Evolutionary conservation across 2,888 invertebrate genomes (phyloP), one percentile per base, ranked within the genome.

Genomic region (Cheilosia urbana): DNA sequence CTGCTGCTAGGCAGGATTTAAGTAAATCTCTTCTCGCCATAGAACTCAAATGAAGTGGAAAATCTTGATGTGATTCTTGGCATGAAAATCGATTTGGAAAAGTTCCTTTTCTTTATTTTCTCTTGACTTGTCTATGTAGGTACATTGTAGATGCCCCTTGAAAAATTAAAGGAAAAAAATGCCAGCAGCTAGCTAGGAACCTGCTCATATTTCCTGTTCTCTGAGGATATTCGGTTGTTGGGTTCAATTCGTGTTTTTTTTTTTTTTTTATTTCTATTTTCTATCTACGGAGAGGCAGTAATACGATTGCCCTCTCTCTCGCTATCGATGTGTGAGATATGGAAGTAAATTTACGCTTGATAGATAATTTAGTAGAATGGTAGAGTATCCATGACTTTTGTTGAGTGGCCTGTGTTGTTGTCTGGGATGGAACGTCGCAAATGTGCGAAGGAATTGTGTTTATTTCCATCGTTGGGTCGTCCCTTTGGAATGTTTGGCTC

Each of bases 1-100:
- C 24, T 27, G 37, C 47, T 57, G 42, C 49, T 55, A 57, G 57
- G 63, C 55, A 17, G 40, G 63, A 63, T 71, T 71, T 57, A 78
- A 71, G 71, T 55, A 71, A 78, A 78, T 69, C 78, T 65, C 63
- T 78, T 78, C 71, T 71, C 78, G 57, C 71, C 63, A 71, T 69
- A 57, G 63, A 71, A 65, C 63, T 71, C 49, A 78, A 78, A 78
- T 78, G 78, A 63, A 57, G 78, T 71, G 69, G 71, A 78, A 78
- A 78, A 78, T 71, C 63, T 69, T 65, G 78, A 63, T 71, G 71
- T 78, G 78, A 78, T 71, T 78, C 62, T 71, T 78, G 78, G 49
- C 71, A 78, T 78, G 63, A 78, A 71, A 78, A 78, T 78, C 78
- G 78, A 78, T 78, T 77, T 40, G 62, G 15, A 45, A 69, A 78